Evolutionary conservation across 2,888 invertebrate genomes (phyloP), one percentile per base, ranked within the genome.

Genomic region (Argynnis bischoffii): DNA sequence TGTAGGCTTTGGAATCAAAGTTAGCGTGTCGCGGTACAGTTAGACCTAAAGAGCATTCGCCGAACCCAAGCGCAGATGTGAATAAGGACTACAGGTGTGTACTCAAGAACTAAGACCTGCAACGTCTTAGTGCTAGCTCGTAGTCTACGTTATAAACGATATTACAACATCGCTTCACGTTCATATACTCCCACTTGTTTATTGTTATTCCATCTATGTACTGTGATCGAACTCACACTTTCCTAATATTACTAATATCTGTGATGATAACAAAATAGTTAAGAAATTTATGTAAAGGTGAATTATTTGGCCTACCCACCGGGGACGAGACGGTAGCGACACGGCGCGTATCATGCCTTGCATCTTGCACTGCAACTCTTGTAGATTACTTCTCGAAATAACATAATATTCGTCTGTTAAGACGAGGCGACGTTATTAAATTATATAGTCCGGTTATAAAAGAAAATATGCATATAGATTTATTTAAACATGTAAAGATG

Each of bases 1-100:
- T 93, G 84, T 93, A 95, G 95, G 95, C 94, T 81, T 93, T 95
- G 93, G 95, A 95, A 93, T 94, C 94, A 84, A 95, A 95, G 86
- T 93, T 95, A 89, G 94, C 94, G 76, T 95, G 94, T 93, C 93
- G 94, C 78, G 92, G 92, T 89, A 87, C 93, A 69, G 90, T 92
- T 90, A 93, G 90, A 90, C 92, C 93, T 88, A 92, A 91, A 87
- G 93, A 92, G 81, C 92, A 89, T 79, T 89, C 93, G 78, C 89
- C 93, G 81, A 93, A 93, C 82, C 82, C 90, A 71, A 84, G 85
- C 77, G 81, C 92, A 75, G 93, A 93, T 75, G 93, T 92, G 77
- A 92, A 81, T 91, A 93, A 93, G 90, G 93, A 93, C 88, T 93
- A 90, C 93, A 93, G 93, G 89, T 93, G 93, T 88, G 91, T 90